Evolutionary conservation across 35 echinoderm and acorn worm species (phyloP), one percentile per base, ranked within the genome.

Genomic region (Ophiothrix spiculata): DNA sequence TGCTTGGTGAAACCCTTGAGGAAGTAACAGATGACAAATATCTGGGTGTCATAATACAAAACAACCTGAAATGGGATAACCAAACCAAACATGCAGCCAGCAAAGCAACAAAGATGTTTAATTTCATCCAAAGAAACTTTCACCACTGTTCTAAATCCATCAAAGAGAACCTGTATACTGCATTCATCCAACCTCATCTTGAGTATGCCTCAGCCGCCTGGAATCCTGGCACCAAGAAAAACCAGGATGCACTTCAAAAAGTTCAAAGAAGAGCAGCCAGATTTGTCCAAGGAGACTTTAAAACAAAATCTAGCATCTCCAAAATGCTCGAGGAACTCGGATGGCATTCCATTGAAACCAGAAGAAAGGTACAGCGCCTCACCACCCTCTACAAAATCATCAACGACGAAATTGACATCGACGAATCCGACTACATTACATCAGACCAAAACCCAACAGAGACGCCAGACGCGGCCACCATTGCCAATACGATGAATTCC

Each of bases 21-120:
- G 84, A 86, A 46, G 84, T n/a, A 2, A 40, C 33, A 14, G 84
- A 86, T 36, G 69, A 40, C 21, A 86, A 75, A 29, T 86, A 86
- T 17, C 74, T 86, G 12, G 84, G 84, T 40, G 37, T 78, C 84
- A 40, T 86, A 11, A 86, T 86, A 33, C 84, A 86, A 54, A 86
- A 86, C 73, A 77, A 86, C 39, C 75, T 84, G 49, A 84, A 84
- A 29, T 84, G 79, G 79, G 79, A 54, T 31, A 17, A 81, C 13
- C 79, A 81, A 31, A 35, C 79, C 39, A 40, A 45, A 15, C 13
- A 81, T 11, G 39, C 79, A 14, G 79, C 60, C 17, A 69, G 29
- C 60, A 69, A 69, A n/a, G 60, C 8, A n/a, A n/a, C n/a, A 69
- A 15, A 69, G 60, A 69, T 69, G 60, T 28, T 69, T 15, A 81